Evolutionary conservation across 2,888 invertebrate species (phyloP), one percentile per base, ranked within the genome.

Genomic region (Ptycholaimellus sp.): DNA sequence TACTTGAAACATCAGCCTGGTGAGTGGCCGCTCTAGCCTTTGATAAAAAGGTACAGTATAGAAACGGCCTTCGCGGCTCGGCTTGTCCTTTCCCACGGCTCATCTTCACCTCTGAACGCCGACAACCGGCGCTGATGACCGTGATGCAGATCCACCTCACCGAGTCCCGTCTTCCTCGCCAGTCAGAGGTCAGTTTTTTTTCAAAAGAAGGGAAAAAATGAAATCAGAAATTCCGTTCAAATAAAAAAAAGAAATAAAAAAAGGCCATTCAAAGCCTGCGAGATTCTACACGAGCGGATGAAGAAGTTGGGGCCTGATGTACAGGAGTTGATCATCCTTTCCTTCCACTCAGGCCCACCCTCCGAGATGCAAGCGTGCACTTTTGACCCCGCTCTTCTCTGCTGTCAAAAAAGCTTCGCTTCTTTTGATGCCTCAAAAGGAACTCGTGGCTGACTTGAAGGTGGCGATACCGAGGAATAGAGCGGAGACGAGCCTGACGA

Each of bases 281-380:
- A 99, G 65, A 83, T 90, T 42, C 63, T 99, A 3, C 93, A 87
- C 51, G 93, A 96, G 56, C 68, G 93, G 27, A 96, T 96, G 90
- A 93, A 93, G 60, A 49, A 50, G 13, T 61, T 99, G 13, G 93
- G 93, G 0, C 81, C 85, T 0, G 87, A 93, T 64, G 90, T 87
- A 0, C 93, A 93, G 0, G 93, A 99, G 48, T 63, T 99, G 18
- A 83, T 93, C 21, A 96, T 99, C 42, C 63, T 96, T 19, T 96
- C 96, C 0, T 90, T 85, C 0, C 99, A 99, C 59, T 87, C 87
- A 0, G 90, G 93, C 0, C 59, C 99, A 45, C 96, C 96, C 0
- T 83, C 82, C 6, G 96, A 99, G 63, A 90, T 96, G 90, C 96
- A 99, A 61, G 90, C 93, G 0, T 68, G 93, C 47, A 99, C 99